Conservation (phyloP, 2,888 invertebrate species). For the Pantelozetes paolii region DNA sequence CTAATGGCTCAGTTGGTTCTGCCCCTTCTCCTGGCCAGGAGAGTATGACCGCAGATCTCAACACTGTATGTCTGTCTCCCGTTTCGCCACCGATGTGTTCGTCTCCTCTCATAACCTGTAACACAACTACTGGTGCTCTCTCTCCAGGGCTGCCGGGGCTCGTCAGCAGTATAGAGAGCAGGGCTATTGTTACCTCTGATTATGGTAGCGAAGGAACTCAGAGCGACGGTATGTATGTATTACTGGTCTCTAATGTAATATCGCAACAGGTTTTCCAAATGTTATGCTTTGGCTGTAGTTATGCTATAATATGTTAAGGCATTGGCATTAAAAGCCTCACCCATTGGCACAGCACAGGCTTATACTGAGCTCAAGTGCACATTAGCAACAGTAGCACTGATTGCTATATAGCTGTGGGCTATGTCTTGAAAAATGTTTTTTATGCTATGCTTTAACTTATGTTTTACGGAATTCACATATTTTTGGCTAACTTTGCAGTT, state of each 20-base stretch:
- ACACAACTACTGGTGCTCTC: constrained; percentile 23
- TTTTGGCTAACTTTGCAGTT: neutral
- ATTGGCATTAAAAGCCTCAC: constrained; percentile 35
- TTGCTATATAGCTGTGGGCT: constrained; percentile 8
- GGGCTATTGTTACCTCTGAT: constrained; percentile 44
- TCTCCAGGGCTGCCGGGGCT: neutral
- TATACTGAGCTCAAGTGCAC: neutral
- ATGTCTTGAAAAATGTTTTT: constrained; percentile 29
- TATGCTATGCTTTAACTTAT: constrained; percentile 15
- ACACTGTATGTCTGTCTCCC: constrained; percentile 32
- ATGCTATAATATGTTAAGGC: constrained; percentile 33
- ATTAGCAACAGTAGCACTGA: constrained; percentile 31
- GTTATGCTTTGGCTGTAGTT: constrained; percentile 29
- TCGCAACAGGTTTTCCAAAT: constrained; percentile 25
- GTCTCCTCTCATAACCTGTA: constrained; percentile 28
- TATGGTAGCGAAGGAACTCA: constrained; percentile 48
- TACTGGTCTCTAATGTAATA: constrained; percentile 33
- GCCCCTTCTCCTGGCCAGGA: constrained; percentile 24
- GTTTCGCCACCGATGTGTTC: constrained; percentile 31
- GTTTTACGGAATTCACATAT: neutral
- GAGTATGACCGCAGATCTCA: constrained; percentile 21
- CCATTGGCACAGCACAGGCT: constrained; percentile 24
- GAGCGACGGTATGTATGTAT: constrained; percentile 48
- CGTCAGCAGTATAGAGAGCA: constrained; percentile 39
- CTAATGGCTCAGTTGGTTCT: neutral